Conservation (phyloP, 2,797 vertebrate genomes). For the Sebastes iracundus region DNA sequence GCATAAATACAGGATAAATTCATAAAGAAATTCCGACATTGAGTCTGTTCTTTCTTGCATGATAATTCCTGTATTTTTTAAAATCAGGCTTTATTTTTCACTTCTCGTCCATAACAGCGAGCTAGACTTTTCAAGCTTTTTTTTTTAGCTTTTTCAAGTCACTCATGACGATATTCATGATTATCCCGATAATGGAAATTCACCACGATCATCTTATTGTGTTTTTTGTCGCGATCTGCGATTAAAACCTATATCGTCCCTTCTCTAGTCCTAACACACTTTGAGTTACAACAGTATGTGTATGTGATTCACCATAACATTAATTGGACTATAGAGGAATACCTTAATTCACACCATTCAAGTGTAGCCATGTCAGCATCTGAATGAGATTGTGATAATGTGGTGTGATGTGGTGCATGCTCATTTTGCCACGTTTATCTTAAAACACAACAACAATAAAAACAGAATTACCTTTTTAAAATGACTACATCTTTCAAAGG, state of each 20-base stretch:
- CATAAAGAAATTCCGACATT: too few relatives aligned
- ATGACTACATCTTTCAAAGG: background rate
- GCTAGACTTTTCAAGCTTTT: too few relatives aligned
- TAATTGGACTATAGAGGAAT: background rate
- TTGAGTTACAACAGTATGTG: background rate
- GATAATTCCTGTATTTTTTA: too few relatives aligned
- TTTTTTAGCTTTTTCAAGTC: too few relatives aligned
- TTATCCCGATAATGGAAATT: too few relatives aligned
- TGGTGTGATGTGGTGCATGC: background rate
- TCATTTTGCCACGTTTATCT: background rate
- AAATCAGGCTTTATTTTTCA: too few relatives aligned
- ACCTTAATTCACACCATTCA: background rate
- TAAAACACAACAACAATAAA: background rate
- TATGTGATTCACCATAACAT: background rate
- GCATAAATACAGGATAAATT: too few relatives aligned
- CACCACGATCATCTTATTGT: too few relatives aligned
- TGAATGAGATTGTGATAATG: background rate
- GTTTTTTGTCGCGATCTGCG: too few relatives aligned
- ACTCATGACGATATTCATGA: too few relatives aligned
- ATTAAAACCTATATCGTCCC: accelerated
- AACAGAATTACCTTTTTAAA: background rate
- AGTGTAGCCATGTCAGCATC: background rate
- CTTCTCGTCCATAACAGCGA: too few relatives aligned
- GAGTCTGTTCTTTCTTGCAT: too few relatives aligned
- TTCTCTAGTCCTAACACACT: background rate